Conservation (phyloP, 2,888 invertebrate genomes). For the Tetanocera ferruginea region DNA sequence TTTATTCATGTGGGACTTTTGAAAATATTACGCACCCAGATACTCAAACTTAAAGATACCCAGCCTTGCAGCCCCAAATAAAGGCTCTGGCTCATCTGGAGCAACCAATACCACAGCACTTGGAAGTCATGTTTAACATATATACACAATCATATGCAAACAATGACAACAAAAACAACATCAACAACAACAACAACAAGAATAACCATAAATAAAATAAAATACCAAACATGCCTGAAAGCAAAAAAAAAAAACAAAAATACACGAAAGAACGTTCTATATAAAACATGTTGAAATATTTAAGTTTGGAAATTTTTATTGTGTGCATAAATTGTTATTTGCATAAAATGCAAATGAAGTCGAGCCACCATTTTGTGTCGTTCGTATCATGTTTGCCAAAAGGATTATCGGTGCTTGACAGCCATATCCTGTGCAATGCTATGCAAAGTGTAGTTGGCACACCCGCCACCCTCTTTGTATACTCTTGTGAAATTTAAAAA, state of each 20-base stretch:
- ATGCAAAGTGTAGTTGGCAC: no score
- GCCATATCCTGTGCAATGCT: constrained; percentile 59
- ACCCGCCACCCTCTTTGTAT: no score
- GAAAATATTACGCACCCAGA: neutral
- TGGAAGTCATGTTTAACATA: constrained; percentile 7
- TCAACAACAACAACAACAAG: neutral
- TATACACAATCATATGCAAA: constrained; percentile 13
- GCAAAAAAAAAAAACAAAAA: neutral
- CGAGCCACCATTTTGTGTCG: constrained; percentile 44
- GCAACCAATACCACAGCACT: neutral
- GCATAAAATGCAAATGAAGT: constrained; percentile 68
- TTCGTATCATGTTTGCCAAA: constrained; percentile 67
- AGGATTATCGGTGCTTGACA: constrained; percentile 67
- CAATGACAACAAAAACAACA: constrained; percentile 11
- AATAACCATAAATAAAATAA: neutral
- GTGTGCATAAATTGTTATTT: constrained; percentile 51
- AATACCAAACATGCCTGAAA: neutral
- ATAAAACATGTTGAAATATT: constrained; percentile 17
- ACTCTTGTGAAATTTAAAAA: no score
- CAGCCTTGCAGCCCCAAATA: neutral
- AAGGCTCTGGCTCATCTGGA: neutral
- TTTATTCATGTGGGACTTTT: constrained; percentile 31
- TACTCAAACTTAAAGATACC: neutral
- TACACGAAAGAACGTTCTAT: no score
- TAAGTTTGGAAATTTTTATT: constrained; percentile 30